These are phyloP conservation scores for Odontamblyopus rebecca DNA, from an alignment of 2,797 vertebrate genomes.

Conservation along the genomic window DNA sequence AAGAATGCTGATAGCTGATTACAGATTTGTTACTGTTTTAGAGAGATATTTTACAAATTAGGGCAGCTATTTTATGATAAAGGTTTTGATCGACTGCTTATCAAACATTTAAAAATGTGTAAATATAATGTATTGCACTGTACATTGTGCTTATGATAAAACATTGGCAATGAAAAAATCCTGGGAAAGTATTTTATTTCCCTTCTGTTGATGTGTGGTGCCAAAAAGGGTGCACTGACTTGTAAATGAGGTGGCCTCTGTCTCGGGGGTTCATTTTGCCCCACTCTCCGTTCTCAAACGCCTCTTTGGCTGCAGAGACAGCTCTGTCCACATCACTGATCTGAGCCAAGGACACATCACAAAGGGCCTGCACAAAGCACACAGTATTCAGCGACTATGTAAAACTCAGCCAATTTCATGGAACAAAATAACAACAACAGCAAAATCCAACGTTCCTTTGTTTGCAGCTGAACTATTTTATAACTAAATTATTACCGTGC, in stretches of 20 bases:
- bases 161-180: neutral
- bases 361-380: constrained; percentile 77
- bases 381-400: neutral
- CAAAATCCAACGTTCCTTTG: neutral
- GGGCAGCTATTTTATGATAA: too few relatives aligned
- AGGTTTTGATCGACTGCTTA: too few relatives aligned
- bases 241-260: constrained; percentile 83
- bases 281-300: constrained; percentile 88
- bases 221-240: constrained; percentile 60
- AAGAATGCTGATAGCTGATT: neutral
- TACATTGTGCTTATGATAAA: neutral
- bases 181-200: neutral
- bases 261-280: constrained; percentile 88
- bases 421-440: neutral
- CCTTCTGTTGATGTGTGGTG: neutral
- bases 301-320: constrained; percentile 84
- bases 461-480: neutral
- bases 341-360: constrained; percentile 86
- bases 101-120: too few relatives aligned
- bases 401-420: neutral
- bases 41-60: too few relatives aligned
- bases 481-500: constrained; percentile 63
- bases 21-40: neutral
- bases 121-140: too few relatives aligned
- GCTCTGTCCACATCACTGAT: constrained; percentile 83